Evolutionary conservation across 2,113 vertebrate species (phyloP).

Genomic region (Felis catus): F.catus_Fca126_mat1.0 CM031420.1:41465001-41465500

Average conservation of each 20-base stretch:
- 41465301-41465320: not conserved
- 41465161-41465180: not conserved
- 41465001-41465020: not conserved
- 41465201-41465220: not conserved
- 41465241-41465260: not conserved
- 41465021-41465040: not conserved
- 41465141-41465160: not conserved
- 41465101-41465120: not conserved
- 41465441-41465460: not conserved
- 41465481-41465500: not conserved
- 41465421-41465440: not conserved
- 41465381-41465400: not conserved
- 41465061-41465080: slow-evolving; percentile 14
- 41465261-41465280: not conserved
- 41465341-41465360: not conserved
- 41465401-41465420: not conserved
- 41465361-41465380: not conserved
- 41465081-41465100: slow-evolving; percentile 43
- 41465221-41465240: not conserved
- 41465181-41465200: not conserved
- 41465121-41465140: not conserved
- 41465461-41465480: not conserved
- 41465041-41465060: slow-evolving; percentile 43
- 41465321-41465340: not conserved
- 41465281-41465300: not conserved